Evolutionary conservation across 2,797 vertebrate species (phyloP), one percentile per base, ranked within the genome.

Genomic region (Sebastes flavidus): DNA sequence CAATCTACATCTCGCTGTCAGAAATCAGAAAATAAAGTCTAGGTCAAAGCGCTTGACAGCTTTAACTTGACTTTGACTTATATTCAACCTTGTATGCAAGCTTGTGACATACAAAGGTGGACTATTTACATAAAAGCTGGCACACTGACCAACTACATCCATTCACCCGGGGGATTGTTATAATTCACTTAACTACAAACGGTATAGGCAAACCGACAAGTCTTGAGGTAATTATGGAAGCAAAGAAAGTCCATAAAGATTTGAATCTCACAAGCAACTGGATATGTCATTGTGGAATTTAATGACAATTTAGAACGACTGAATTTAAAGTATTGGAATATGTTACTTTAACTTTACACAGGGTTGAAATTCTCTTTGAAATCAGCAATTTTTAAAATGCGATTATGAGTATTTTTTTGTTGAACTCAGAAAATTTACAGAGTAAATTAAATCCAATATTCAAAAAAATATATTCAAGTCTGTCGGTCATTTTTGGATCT

Each of bases 81-180:
- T 42, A 18, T 63, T 58, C 25, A 78, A 54, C 20, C n/a, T n/a
- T n/a, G n/a, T n/a, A 63, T 42, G 24, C 24, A 72, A 65, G 38
- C 6, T 38, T 61, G 9, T 80, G 42, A 59, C 36, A 27, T 29
- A 2, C 9, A 52, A 27, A 22, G 38, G 36, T 30, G 58, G 8
- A 4, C 6, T 13, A 38, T 66, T 59, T 60, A 27, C 25, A 71
- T 58, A 49, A 25, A 63, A 56, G 16, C n/a, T 12, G n/a, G n/a
- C 2, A 8, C 46, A 52, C 5, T 49, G 46, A 59, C 16, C 52
- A 59, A 22, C 32, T 62, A n/a, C 32, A 30, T 62, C n/a, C 25
- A 30, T 29, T 52, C 13, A 52, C 24, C 63, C 6, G 1, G 18
- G 24, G 12, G 22, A 25, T n/a, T 59, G 25, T 71, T 71, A 58